phyloP scores from a whole-genome alignment of 2,797 vertebrate genomes.

The Alcedo quadribrachys region DNA sequence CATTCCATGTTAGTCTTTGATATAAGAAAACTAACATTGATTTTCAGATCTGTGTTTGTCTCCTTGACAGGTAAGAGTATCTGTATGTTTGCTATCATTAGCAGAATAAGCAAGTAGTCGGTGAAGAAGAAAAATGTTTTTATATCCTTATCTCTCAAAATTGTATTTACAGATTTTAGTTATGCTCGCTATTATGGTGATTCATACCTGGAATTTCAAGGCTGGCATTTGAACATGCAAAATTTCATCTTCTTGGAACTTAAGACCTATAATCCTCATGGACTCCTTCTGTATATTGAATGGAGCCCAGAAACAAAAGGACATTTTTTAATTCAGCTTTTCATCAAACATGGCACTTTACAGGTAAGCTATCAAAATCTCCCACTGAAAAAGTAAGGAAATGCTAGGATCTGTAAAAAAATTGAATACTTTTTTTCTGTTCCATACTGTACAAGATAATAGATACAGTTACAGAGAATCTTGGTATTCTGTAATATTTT shows the following conservation, averaged over 20 bases:
- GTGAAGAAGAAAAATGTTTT: background rate
- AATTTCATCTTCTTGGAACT: conserved; percentile 84
- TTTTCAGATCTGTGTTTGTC: background rate
- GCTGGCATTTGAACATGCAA: conserved; percentile 74
- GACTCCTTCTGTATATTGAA: conserved; percentile 83
- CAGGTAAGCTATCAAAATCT: conserved; percentile 53
- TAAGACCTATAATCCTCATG: conserved; percentile 74
- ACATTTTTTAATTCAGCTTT: conserved; percentile 53
- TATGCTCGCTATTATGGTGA: conserved; percentile 80
- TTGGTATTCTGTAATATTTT: background rate
- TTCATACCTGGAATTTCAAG: conserved; percentile 86
- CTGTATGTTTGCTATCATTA: background rate
- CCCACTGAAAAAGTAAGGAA: background rate
- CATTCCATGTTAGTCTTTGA: background rate
- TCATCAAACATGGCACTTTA: conserved; percentile 56
- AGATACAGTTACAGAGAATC: background rate
- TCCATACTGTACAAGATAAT: background rate
- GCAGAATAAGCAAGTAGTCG: background rate
- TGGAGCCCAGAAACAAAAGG: conserved; percentile 54
- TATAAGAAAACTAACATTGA: background rate
- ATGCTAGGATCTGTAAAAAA: background rate
- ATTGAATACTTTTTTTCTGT: background rate
- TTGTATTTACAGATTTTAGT: conserved; percentile 74
- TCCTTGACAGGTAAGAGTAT: background rate
- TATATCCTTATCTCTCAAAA: background rate